Conservation (phyloP, 92 coral and sea anemone genomes). For the Parazoanthus swiftii region DNA sequence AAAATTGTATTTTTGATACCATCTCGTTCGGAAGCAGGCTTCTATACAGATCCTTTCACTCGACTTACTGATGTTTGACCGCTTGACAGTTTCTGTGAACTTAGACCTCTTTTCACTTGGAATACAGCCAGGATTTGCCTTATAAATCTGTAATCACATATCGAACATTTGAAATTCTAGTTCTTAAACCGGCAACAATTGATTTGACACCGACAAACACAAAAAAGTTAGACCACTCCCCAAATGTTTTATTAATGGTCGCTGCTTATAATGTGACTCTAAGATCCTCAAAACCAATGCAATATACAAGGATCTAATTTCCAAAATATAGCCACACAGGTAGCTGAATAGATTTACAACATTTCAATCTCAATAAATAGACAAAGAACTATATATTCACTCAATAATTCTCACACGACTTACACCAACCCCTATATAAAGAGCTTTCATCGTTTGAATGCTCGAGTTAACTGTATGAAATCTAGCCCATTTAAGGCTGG, state of each 20-base stretch:
- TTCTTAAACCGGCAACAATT: not conserved
- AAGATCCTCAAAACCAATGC: not conserved
- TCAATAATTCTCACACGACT: not conserved
- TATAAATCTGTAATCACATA: not conserved
- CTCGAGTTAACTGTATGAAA: not conserved
- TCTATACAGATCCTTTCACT: not conserved
- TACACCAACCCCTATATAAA: not conserved
- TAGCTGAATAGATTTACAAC: constrained; percentile 5
- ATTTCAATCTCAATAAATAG: constrained; percentile 29
- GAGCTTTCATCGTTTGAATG: not conserved
- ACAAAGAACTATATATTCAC: constrained; percentile 1
- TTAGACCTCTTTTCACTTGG: not conserved
- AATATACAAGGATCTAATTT: constrained; percentile 5
- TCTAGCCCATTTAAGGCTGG: too few relatives aligned
- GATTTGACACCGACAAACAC: not conserved
- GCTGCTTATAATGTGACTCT: not conserved
- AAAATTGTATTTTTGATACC: not conserved
- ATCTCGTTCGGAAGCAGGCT: not conserved
- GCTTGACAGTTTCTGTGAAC: not conserved
- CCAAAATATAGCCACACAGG: not conserved
- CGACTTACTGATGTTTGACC: constrained; percentile 8
- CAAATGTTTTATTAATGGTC: not conserved
- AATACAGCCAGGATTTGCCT: not conserved
- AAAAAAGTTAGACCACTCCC: not conserved
- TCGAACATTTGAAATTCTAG: not conserved